A percentile compares a stretch with the other conserved stretches of the same genome.
These are phyloP conservation scores for Phasianus colchicus DNA, from an alignment of 2,113 vertebrate species.

Conservation along the genomic window DNA sequence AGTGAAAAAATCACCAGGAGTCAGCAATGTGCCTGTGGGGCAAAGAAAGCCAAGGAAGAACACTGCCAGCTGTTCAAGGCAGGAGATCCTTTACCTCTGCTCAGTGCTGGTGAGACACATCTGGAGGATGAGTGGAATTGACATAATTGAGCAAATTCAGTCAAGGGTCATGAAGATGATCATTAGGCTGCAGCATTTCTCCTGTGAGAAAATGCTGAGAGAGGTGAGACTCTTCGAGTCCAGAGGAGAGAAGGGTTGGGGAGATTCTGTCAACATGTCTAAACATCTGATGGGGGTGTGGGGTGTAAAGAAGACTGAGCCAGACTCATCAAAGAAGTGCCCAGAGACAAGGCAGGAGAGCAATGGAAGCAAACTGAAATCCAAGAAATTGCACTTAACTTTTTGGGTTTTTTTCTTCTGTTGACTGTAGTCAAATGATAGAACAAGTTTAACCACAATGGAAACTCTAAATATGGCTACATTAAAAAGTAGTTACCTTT, in stretches of 20 bases:
- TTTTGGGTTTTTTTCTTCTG: neutral
- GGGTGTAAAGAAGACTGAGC: neutral
- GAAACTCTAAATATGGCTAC: neutral
- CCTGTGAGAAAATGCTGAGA: neutral
- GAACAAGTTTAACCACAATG: neutral
- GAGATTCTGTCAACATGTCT: neutral
- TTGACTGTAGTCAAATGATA: neutral
- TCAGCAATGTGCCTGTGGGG: neutral
- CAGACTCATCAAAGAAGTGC: neutral
- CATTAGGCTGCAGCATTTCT: neutral
- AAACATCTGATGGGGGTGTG: neutral
- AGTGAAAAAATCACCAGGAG: neutral
- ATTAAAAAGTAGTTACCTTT: neutral
- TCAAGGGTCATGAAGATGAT: rapidly evolving
- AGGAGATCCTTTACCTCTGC: neutral
- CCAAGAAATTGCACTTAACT: neutral
- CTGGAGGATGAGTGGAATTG: neutral
- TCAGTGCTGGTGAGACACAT: neutral
- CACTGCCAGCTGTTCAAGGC: neutral
- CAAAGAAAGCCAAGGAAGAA: neutral
- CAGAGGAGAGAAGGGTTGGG: neutral
- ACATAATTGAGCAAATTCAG: neutral
- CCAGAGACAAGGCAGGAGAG: neutral
- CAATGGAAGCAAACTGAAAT: neutral
- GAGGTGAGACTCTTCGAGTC: neutral